Evolutionary conservation across 2,797 vertebrate genomes (phyloP).

Genomic region (Saguinus oedipus): DNA sequence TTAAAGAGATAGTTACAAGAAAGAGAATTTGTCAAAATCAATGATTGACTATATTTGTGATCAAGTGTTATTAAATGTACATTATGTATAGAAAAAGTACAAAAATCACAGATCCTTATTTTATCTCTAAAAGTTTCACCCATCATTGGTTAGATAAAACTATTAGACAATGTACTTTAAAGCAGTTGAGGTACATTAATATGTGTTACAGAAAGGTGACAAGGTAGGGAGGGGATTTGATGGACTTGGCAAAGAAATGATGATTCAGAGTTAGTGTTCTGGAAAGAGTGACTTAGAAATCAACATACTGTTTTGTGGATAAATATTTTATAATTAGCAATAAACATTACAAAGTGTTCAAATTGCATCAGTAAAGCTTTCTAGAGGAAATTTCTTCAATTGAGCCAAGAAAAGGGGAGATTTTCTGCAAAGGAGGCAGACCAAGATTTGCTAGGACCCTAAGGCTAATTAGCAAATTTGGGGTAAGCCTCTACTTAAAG

Average conservation of each 20-base stretch:
- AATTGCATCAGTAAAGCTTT: neutral
- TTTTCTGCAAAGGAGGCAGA: neutral
- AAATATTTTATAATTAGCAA: constrained; percentile 20
- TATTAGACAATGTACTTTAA: neutral
- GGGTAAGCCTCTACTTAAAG: neutral
- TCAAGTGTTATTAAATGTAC: neutral
- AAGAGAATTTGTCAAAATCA: neutral
- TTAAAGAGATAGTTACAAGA: neutral
- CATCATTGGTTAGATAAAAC: neutral
- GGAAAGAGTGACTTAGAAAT: neutral
- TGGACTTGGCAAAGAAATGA: neutral
- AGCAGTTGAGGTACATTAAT: neutral
- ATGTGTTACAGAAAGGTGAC: neutral
- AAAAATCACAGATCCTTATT: neutral
- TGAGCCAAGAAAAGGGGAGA: neutral
- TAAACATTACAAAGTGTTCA: neutral
- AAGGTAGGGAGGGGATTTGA: neutral
- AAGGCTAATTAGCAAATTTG: neutral
- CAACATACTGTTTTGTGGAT: neutral
- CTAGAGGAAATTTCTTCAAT: neutral
- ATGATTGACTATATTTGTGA: neutral
- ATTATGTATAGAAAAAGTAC: neutral
- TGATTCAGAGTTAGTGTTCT: neutral
- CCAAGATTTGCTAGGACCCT: neutral
- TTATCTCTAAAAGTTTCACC: neutral